Base-by-base conservation (phyloP, 1,140 invertebrate genomes). In the Drosophila nebulosa region DNA sequence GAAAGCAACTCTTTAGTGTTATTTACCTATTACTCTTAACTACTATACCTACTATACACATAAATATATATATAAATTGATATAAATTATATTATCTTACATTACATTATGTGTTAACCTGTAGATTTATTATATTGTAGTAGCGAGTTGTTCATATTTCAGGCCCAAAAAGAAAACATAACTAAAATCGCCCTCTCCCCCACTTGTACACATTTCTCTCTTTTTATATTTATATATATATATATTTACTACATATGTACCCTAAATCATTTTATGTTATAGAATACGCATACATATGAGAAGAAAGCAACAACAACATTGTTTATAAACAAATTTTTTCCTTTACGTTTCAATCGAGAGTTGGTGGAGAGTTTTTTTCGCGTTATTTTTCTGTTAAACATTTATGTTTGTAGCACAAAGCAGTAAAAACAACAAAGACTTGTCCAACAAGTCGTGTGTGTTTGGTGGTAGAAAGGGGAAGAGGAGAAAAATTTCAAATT, bases 221-320 rank as follows among this genome's bases (percentile, higher is more conserved):
- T 58, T 32, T 35, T 32, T 26, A 46, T 58, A 62, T 67, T 63
- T 58, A 57, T 60, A 42, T 36, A 58, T 66, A 66, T 39, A 50
- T 56, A 35, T 71, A 35, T 69, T 58, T 66, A 51, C 39, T 56
- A 57, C 42, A 66, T 62, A 60, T 58, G 22, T 32, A 35, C 71
- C 56, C 35, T 66, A 64, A 60, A 62, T 69, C 24, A 18, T 60
- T 74, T 71, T 83, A 56, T 75, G 79, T 75, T 84, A 85, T 58
- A 77, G 76, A 84, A 84, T 84, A 84, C 79, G 80, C 75, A 77
- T 85, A 85, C 77, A 85, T 85, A 85, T 85, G 80, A 78, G 79
- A 46, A 9, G 18, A 46, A 46, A 46, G 16, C 53, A n/a, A 55
- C 51, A 74, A 35, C 32, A 51, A 75, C 18, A 73, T 84, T 85